Evolutionary conservation across 2,888 invertebrate species (phyloP).

Genomic region (Agelastica alni): DNA sequence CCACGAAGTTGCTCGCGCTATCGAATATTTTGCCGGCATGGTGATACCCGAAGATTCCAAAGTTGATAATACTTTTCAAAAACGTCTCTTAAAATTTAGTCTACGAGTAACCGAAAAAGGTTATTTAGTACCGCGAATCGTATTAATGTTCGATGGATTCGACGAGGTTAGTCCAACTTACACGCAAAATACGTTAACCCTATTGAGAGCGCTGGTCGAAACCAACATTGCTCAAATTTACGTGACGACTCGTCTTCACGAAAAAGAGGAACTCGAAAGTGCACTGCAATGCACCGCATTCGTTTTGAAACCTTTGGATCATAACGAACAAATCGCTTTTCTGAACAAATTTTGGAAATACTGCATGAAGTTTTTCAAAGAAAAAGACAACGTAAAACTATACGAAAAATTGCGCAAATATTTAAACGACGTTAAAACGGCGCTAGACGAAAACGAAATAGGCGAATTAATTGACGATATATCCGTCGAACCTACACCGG

Average conservation of each 20-base stretch:
- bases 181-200: constrained; percentile 18
- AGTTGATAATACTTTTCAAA: constrained; percentile 12
- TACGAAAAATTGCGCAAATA: neutral
- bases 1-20: neutral
- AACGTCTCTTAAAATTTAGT: constrained; percentile 5
- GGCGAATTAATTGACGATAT: neutral
- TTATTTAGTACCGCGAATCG: constrained; percentile 10
- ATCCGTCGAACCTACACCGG: neutral
- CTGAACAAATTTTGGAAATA: constrained; percentile 18
- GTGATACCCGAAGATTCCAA: neutral
- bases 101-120: neutral
- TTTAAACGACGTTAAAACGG: neutral
- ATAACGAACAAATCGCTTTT: constrained; percentile 12
- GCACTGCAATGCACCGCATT: constrained; percentile 6
- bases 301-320: constrained; percentile 16
- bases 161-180: constrained; percentile 29
- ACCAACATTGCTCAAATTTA: constrained; percentile 16
- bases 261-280: constrained; percentile 10
- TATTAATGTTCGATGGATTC: constrained; percentile 28
- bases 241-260: constrained; percentile 22
- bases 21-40: constrained; percentile 17
- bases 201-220: constrained; percentile 17
- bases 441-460: neutral
- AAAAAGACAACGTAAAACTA: neutral
- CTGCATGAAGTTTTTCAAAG: constrained; percentile 5